phyloP scores from a whole-genome alignment of 2,888 invertebrate species.

The Gibbula magus region DNA sequence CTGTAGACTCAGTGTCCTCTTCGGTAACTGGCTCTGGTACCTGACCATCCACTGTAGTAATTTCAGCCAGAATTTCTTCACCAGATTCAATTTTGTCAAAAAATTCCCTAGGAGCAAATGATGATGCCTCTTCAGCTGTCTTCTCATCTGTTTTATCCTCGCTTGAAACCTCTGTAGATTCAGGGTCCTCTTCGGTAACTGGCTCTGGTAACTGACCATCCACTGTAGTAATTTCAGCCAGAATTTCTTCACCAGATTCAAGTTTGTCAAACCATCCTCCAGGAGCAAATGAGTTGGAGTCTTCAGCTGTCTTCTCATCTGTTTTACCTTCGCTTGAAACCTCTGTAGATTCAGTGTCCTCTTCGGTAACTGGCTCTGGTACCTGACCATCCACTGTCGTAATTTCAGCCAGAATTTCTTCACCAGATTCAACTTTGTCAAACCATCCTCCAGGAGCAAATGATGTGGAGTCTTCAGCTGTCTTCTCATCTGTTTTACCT shows the following conservation, averaged over 20 bases:
- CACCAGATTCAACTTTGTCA: no score
- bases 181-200: neutral
- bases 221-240: neutral
- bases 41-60: neutral
- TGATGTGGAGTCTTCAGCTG: no score
- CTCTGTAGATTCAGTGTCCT: neutral
- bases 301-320: neutral
- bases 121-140: neutral
- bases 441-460: no score
- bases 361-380: neutral
- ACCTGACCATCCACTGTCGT: neutral
- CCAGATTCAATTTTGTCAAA: neutral
- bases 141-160: neutral
- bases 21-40: neutral
- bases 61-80: neutral
- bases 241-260: neutral
- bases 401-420: no score
- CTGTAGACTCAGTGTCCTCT: neutral
- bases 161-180: neutral
- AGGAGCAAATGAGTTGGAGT: neutral
- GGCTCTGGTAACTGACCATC: neutral
- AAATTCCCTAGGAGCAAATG: neutral
- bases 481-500: no score
- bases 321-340: neutral
- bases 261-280: conserved; percentile 1